Evolutionary conservation across 2,888 invertebrate species (phyloP).

Genomic region (Acronicta psi): DNA sequence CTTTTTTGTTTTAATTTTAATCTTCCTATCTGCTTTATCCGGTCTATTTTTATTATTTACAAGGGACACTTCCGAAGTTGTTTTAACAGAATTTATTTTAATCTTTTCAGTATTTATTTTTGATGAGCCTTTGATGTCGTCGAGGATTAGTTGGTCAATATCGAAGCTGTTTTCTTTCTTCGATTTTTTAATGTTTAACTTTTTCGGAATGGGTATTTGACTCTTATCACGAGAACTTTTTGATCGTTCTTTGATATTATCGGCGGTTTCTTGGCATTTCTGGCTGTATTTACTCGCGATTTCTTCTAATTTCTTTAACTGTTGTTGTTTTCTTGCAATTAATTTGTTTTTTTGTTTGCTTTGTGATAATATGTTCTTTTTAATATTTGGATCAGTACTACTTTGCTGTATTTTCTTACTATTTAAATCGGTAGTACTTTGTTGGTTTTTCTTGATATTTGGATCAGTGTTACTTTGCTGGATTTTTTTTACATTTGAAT

Average conservation of each 20-base stretch:
- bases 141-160: constrained; percentile 36
- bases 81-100: constrained; percentile 31
- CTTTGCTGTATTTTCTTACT: constrained; percentile 71
- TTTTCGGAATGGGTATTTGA: constrained; percentile 75
- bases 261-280: constrained; percentile 61
- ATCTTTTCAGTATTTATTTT: constrained; percentile 41
- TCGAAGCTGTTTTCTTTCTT: constrained; percentile 39
- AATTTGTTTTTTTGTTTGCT: constrained; percentile 68
- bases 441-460: constrained; percentile 17
- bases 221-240: constrained; percentile 65
- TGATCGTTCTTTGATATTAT: constrained; percentile 48
- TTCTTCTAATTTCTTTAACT: constrained; percentile 81
- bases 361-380: constrained; percentile 57
- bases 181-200: constrained; percentile 47
- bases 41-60: constrained; percentile 40
- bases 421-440: constrained; percentile 51
- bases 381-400: constrained; percentile 71
- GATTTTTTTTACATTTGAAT: constrained; percentile 17
- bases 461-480: constrained; percentile 43
- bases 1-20: constrained; percentile 42
- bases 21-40: constrained; percentile 47
- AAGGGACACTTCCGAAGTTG: constrained; percentile 31
- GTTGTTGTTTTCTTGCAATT: constrained; percentile 73
- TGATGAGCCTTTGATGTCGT: constrained; percentile 33
- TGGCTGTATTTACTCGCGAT: constrained; percentile 77